Base-by-base conservation (phyloP, 2,113 vertebrate genomes). In the Barnardius zonarius region DNA sequence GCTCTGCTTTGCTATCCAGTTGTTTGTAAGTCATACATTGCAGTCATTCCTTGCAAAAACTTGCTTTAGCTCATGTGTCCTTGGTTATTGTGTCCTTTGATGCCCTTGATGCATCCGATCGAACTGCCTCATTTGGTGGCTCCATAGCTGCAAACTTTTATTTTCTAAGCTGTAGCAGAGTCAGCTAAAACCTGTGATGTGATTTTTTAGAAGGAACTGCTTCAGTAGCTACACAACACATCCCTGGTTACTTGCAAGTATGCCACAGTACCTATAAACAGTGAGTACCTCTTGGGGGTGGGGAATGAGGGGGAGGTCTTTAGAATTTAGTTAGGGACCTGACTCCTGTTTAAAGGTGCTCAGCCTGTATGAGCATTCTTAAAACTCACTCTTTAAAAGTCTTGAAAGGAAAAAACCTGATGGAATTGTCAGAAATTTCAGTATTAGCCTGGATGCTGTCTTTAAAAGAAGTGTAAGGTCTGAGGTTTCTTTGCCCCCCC, bases 141-240 rank as follows among this genome's bases (percentile, higher is more conserved):
- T 94, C 43, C 48, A 31, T 86, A 93, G 66, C 85, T 91, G 91
- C 94, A 84, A 88, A 96, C 81, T 94, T 95, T 46, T 94, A 23
- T 86, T 92, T 93, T 91, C 78, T 69, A 44, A 67, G 83, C n/a
- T 93, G 73, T 20, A 89, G 86, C 90, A 79, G 80, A 83, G 95
- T 95, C 93, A 96, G 90, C 95, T 84, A 88, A 91, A 97, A 95
- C 81, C 52, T 79, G 30, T 48, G 52, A 64, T 81, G 86, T 28
- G 76, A 67, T 75, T 93, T 93, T 43, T 83, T 63, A 72, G 81
- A 89, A 78, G 30, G 39, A 75, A 3, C 55, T 75, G 64, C 76
- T 81, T 83, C 77, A 39, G 55, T 78, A 83, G 73, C 24, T 86
- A 13, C 13, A 14, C 33, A 46, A 3, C 39, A 31, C 14, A 41